phyloP scores from a whole-genome alignment of 2,113 vertebrate genomes.

The Bujurquina vittata region DNA sequence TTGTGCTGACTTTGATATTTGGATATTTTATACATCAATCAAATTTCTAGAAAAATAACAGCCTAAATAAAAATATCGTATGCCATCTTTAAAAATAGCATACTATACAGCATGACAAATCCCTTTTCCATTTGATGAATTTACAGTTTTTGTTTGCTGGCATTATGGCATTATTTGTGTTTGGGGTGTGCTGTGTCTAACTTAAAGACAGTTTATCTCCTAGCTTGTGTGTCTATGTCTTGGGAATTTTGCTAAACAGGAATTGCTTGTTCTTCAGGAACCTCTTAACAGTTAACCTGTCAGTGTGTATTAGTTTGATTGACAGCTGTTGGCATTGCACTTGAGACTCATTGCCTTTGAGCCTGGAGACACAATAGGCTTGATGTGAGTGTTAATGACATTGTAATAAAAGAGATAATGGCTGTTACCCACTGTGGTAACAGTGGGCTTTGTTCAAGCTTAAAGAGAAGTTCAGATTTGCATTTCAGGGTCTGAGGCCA shows the following conservation, averaged over 20 bases:
- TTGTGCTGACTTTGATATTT: neutral
- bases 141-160: neutral
- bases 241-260: conserved; percentile 64
- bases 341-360: conserved; percentile 36
- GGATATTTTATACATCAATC: neutral
- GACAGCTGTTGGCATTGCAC: conserved; percentile 57
- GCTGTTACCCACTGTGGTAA: conserved; percentile 8
- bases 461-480: conserved; percentile 25
- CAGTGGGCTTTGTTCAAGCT: conserved; percentile 16
- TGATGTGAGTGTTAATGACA: conserved; percentile 51
- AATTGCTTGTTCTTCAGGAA: conserved; percentile 14
- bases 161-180: neutral
- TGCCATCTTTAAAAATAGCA: neutral
- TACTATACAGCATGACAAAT: neutral
- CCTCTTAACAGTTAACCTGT: conserved; percentile 39
- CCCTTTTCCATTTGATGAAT: neutral
- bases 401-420: conserved; percentile 47
- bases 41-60: neutral
- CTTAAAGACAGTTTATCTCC: neutral
- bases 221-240: neutral
- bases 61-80: neutral
- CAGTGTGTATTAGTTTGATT: conserved; percentile 55
- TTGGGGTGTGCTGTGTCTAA: neutral
- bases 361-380: conserved; percentile 19
- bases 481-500: neutral